Percentiles rank a stretch among this genome's conserved stretches.
phyloP scores from a whole-genome alignment of 2,113 vertebrate genomes.

The Brachyistius frenatus region DNA sequence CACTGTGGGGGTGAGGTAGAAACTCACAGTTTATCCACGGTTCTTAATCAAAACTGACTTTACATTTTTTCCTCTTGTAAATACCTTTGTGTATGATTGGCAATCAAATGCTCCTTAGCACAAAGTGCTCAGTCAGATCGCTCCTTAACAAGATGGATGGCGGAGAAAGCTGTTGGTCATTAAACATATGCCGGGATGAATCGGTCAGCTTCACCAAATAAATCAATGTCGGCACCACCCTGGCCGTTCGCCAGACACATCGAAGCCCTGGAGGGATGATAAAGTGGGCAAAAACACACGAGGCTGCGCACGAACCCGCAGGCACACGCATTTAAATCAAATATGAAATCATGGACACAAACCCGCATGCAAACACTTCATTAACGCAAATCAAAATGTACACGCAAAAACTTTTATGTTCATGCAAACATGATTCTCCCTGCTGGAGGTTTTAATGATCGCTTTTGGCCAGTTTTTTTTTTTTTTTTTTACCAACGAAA shows the following conservation, averaged over 20 bases:
- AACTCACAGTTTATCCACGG: constrained; percentile 10
- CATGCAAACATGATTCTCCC: background rate
- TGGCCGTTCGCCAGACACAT: constrained; percentile 41
- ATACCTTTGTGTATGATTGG: constrained; percentile 3
- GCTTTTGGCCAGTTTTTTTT: background rate
- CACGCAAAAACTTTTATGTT: background rate
- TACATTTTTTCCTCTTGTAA: constrained; percentile 1
- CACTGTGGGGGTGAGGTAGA: constrained; percentile 4
- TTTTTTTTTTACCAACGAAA: background rate
- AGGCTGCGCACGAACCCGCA: background rate
- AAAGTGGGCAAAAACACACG: constrained; percentile 3
- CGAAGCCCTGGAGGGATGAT: constrained; percentile 9
- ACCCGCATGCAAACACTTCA: background rate
- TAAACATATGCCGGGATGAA: constrained; percentile 20
- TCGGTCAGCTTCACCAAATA: constrained; percentile 16
- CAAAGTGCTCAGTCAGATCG: background rate
- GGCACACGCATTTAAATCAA: background rate
- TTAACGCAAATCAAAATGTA: background rate
- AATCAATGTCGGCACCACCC: constrained; percentile 34
- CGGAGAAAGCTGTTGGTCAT: constrained; percentile 20
- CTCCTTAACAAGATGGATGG: constrained; percentile 7
- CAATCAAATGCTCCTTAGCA: background rate
- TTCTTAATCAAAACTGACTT: background rate
- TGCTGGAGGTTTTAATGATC: background rate
- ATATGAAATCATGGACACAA: constrained; percentile 1